Base-by-base conservation (phyloP, 2,888 invertebrate species). In the Drosophila recens region DNA sequence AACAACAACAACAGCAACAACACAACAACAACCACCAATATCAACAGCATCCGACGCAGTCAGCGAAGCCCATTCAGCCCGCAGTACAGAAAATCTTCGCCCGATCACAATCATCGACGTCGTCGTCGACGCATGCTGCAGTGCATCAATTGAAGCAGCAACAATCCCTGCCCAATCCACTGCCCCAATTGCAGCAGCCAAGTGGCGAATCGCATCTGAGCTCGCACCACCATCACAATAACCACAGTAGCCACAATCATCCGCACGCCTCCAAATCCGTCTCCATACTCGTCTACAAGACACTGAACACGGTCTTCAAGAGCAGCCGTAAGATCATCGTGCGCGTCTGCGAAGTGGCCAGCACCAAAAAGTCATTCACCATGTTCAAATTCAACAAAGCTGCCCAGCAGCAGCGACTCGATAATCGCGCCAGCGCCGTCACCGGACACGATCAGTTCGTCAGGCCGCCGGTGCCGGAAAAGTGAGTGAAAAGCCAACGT, bases 361-460 rank as follows among this genome's bases (percentile, higher is more conserved):
- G 91, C 88, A 90, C 91, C 53, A 93, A 93, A 77, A 93, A 92
- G 68, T 89, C 92, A 51, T 91, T 93, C 82, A 94, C 93, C 79
- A 96, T 97, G 96, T 97, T 97, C 91, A 96, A 96, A 85, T 93
- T 97, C 70, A 92, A 91, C 83, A 92, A 92, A 62, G 87, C 91
- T 63, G 90, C 91, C 23, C 89, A 90, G 63, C 91, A 91, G 80
- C 87, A 90, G 51, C 85, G 92, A 34, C 87, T 91, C 48, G 90
- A 91, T 43, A 84, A 84, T 51, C 96, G 96, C 86, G 95, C 96
- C 85, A 95, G 94, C 74, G 94, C 96, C 92, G 95, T 96, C 2
- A 97, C 96, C 8, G 97, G 97, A 0, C 97, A 97, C 86, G 97
- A 97, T 87, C 94, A 96, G 81, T 97, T 96, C 91, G 96, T 96